Conservation (phyloP, 2,797 vertebrate genomes). For the Syngnathus acus region DNA sequence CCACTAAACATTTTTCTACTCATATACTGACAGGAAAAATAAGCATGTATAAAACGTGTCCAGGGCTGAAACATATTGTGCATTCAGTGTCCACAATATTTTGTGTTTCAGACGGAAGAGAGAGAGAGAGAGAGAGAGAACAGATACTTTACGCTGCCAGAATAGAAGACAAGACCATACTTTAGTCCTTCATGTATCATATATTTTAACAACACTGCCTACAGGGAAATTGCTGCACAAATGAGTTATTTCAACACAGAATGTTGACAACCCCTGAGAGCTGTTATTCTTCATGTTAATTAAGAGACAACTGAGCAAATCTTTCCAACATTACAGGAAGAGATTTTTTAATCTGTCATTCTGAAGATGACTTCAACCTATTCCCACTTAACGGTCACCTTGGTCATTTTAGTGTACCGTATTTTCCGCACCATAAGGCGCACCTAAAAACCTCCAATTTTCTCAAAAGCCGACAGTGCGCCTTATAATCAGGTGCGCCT, state of each 20-base stretch:
- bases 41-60: background rate
- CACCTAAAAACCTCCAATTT: too few species aligned
- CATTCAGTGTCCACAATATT: constrained; percentile 14
- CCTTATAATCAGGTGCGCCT: too few species aligned
- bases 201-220: background rate
- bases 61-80: constrained; percentile 9
- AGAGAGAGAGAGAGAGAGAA: background rate
- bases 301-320: background rate
- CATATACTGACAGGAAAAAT: constrained; percentile 19
- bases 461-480: too few species aligned
- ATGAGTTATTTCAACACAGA: background rate
- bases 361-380: background rate
- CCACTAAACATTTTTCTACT: constrained; percentile 32
- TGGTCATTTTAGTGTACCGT: background rate
- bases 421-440: too few species aligned
- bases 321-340: background rate
- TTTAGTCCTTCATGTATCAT: background rate
- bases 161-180: background rate
- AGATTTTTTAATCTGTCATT: background rate
- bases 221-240: background rate
- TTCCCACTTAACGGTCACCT: background rate
- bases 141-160: background rate
- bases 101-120: constrained; percentile 23
- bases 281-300: background rate
- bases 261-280: background rate